Base-by-base conservation (phyloP, 2,113 vertebrate genomes). In the Clarias batrachus region DNA sequence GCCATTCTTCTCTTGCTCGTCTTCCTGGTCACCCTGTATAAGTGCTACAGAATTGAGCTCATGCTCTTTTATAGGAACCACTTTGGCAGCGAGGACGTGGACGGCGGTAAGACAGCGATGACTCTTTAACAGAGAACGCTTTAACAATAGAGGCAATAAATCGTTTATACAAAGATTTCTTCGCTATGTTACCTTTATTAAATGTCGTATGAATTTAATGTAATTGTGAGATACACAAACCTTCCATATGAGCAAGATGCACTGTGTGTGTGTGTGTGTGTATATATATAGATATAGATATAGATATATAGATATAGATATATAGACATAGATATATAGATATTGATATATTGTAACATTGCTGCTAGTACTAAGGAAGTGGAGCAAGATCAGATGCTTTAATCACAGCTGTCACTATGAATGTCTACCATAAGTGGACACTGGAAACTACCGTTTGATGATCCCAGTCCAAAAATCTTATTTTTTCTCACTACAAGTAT, bases 41-140 rank as follows among this genome's bases (percentile, higher is more conserved):
- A 99, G 91, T 99, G 97, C 93, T 99, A 99, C 94, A 96, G 97
- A 93, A 99, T 99, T 91, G 97, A 99, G 93, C 97, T 99, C 91
- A 99, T 99, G 97, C 96, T 99, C 77, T 99, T 99, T 96, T 99
- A 99, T 94, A 95, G 97, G 91, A 98, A 96, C 92, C 98, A 99
- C 94, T 99, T 99, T 89, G 98, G 97, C 92, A 96, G 97, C 48
- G 98, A 99, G 92, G 98, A 99, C 84, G 87, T 98, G 84, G 97
- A 99, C 82, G 97, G 96, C 94, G 98, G 98, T 99, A 95, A 96
- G 96, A 87, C 33, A 25, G 2, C 0, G 27, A 48, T 48, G 27
- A 60, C 37, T 27, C 25, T 76, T 21, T 59, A 17, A 23, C 57
- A 5, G 17, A 16, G 57, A 21, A 66, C 57, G 27, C 2, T 33